Base-by-base conservation (phyloP, 2,113 vertebrate species). In the Antennarius striatus region DNA sequence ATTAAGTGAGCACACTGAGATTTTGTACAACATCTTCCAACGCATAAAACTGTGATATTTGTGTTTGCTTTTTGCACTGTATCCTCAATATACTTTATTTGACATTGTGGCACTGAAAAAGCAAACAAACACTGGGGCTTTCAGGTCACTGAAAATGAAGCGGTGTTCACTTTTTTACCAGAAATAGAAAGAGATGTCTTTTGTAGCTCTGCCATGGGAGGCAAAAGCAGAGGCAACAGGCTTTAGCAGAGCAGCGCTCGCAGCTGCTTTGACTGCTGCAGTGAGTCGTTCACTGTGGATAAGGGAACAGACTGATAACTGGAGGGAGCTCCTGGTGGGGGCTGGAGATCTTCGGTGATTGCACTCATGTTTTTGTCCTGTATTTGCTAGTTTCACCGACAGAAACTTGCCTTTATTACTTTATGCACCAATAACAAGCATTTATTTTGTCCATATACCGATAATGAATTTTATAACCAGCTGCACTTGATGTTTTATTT, bases 271-370 rank as follows among this genome's bases (percentile, higher is more conserved):
- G 51, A 74, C 30, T 66, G 69, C 77, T 50, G 73, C 80, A 75
- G 68, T 40, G 63, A 81, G 61, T 48, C 14, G 52, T 67, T 82
- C 70, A 49, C 53, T 32, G 58, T 72, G 65, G 68, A 61, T 47
- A 74, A 75, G 55, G 62, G 58, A 81, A 63, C 69, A 58, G 51
- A 79, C 63, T 4, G 36, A 58, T 79, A 73, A 72, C 81, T 65
- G 67, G 63, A 56, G 77, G 80, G 73, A 77, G 72, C 32, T 36
- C 32, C 81, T 65, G 67, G 63, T 59, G 77, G 80, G 73, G 75
- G 72, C 58, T 53, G 63, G 65, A 78, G 65, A 68, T 50, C 68
- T 71, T 60, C 9, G 12, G 22, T 52, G 54, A 79, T 56, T 30
- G 9, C 3, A 3, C 8, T 68, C 58, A 73, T 16, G 42, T 73